These are phyloP conservation scores for Megastigmus dorsalis DNA, from an alignment of 2,888 invertebrate genomes.

Conservation along the genomic window DNA sequence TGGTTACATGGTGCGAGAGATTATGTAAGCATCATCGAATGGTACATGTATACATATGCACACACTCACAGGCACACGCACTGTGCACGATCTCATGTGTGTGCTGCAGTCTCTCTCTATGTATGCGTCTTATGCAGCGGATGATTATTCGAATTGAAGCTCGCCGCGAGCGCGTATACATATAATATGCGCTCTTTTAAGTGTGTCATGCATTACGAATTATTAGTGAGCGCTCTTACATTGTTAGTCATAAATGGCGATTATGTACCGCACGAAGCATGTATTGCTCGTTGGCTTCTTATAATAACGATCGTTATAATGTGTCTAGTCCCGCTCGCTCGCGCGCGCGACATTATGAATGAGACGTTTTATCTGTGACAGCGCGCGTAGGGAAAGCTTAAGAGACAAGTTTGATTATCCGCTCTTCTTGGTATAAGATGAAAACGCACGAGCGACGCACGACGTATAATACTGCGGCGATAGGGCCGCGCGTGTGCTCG, in stretches of 20 bases:
- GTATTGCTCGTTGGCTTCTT: constrained; percentile 33
- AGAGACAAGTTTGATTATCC: too few relatives aligned
- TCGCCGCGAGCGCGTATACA: too few relatives aligned
- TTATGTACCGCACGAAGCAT: not conserved
- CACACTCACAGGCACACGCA: too few relatives aligned
- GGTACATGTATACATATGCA: not conserved
- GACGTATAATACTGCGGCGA: too few relatives aligned
- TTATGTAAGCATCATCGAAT: constrained; percentile 38
- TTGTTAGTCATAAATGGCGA: constrained; percentile 27
- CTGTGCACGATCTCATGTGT: too few relatives aligned
- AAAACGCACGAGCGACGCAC: too few relatives aligned
- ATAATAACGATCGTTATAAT: constrained; percentile 17
- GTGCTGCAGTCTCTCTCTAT: too few relatives aligned
- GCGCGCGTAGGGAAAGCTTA: constrained; percentile 30
- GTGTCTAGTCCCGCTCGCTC: too few relatives aligned
- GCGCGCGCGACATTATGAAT: constrained; percentile 30
- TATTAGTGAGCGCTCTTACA: constrained; percentile 12
- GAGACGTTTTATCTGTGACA: constrained; percentile 15
- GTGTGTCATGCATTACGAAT: constrained; percentile 35
- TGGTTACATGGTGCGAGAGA: constrained; percentile 33
- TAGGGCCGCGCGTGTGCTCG: too few relatives aligned
- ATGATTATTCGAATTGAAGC: constrained; percentile 34
- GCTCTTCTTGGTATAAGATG: too few relatives aligned
- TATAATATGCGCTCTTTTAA: not conserved
- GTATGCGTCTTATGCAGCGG: not conserved